Evolutionary conservation across 2,797 vertebrate genomes (phyloP).

Genomic region (Orestias chungarensis): DNA sequence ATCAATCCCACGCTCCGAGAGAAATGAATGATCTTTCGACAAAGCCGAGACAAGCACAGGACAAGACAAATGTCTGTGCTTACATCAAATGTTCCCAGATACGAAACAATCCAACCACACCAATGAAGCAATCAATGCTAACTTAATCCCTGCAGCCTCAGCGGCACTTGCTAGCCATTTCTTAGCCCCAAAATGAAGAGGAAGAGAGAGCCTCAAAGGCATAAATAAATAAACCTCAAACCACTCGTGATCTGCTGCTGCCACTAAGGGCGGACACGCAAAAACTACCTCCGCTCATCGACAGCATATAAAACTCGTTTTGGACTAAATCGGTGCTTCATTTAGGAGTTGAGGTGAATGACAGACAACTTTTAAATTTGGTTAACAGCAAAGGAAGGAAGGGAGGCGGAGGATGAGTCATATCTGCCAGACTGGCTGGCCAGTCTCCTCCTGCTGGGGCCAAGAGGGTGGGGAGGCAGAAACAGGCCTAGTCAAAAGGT

Average conservation of each 20-base stretch:
- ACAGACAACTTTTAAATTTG: constrained; percentile 64
- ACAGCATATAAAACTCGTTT: constrained; percentile 56
- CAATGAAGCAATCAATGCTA: constrained; percentile 81
- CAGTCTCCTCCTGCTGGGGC: constrained; percentile 40
- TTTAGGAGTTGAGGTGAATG: constrained; percentile 60
- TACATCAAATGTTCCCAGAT: constrained; percentile 72
- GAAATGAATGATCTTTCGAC: constrained; percentile 72
- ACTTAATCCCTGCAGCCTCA: constrained; percentile 72
- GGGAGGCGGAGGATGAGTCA: constrained; percentile 63
- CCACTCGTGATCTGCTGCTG: constrained; percentile 63
- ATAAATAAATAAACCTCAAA: constrained; percentile 79
- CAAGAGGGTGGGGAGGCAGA: constrained; percentile 23
- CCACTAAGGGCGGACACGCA: constrained; percentile 44
- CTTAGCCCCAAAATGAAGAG: constrained; percentile 76
- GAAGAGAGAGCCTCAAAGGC: constrained; percentile 73
- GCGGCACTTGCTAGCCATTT: constrained; percentile 70
- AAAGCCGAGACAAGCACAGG: constrained; percentile 61
- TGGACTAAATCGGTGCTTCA: constrained; percentile 39
- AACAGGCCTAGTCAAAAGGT: constrained; percentile 61
- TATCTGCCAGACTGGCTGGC: constrained; percentile 53
- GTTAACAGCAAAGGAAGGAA: constrained; percentile 38
- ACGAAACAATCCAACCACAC: constrained; percentile 75
- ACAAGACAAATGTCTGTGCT: constrained; percentile 78
- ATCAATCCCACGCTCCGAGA: constrained; percentile 65
- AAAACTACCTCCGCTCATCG: constrained; percentile 51